These are phyloP conservation scores for Schizothorax lantsangensis DNA, from an alignment of 2,797 vertebrate genomes.

Conservation along the genomic window DNA sequence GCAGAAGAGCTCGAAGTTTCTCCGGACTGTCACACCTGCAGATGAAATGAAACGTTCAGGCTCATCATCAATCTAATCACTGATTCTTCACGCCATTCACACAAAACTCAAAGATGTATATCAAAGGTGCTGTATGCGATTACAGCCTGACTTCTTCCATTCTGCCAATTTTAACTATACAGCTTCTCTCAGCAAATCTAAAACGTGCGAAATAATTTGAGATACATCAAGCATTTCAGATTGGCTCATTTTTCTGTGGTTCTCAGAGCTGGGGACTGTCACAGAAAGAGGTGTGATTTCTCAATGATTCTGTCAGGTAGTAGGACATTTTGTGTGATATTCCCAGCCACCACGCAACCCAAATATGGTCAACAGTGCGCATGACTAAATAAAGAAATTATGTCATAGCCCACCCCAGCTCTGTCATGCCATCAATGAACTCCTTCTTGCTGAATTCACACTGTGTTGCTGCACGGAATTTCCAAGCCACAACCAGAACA, in stretches of 20 bases:
- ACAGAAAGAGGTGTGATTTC: not conserved
- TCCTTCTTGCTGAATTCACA: slow-evolving; percentile 98
- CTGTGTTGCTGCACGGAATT: slow-evolving; percentile 94
- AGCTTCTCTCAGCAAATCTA: not conserved
- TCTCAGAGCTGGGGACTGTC: not conserved
- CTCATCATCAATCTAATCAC: slow-evolving; percentile 20
- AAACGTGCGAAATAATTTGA: not conserved
- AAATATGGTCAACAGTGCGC: not conserved
- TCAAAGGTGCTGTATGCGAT: not conserved
- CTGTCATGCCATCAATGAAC: slow-evolving; percentile 96
- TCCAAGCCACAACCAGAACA: slow-evolving; percentile 95
- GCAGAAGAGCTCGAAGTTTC: slow-evolving; percentile 90
- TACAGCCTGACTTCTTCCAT: not conserved
- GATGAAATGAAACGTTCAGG: slow-evolving; percentile 47
- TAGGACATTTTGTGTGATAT: not conserved
- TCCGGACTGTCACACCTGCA: slow-evolving; percentile 93
- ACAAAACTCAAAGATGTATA: not conserved
- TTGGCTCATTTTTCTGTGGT: not conserved
- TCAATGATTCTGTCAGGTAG: not conserved
- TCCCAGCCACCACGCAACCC: not conserved
- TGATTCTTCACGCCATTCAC: not conserved
- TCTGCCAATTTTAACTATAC: not conserved
- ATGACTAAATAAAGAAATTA: slow-evolving; percentile 26
- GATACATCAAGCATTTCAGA: not conserved
- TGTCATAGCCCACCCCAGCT: slow-evolving; percentile 88